Evolutionary conservation across 2,888 invertebrate genomes (phyloP), one percentile per base, ranked within the genome.

Genomic region (Dasypolia templi): DNA sequence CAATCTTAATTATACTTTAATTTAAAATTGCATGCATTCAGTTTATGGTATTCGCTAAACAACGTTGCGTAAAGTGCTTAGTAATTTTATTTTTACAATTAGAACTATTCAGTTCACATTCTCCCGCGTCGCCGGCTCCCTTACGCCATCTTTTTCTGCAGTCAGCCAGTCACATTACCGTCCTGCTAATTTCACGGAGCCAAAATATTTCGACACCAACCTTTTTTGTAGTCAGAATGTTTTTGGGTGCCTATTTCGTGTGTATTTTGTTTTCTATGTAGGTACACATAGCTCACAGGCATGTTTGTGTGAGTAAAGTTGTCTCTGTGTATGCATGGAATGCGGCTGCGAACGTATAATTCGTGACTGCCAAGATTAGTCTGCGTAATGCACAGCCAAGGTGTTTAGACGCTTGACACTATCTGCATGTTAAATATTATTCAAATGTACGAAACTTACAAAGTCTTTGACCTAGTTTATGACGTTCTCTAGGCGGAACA

Each of bases 351-450:
- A 86, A 77, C 79, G 82, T 85, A 76, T 80, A 86, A 86, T 86
- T 89, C 90, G 90, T 90, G 90, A 90, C 88, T 88, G 77, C 80
- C 80, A 80, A 87, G 88, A 89, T 90, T 88, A 90, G 85, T 84
- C 88, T 86, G 84, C 87, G 89, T 91, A 91, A 90, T 90, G 80
- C 86, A 78, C 81, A 79, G 78, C 75, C 75, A 83, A 84, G 72
- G 72, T 78, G 78, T 77, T 81, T 82, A 75, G 79, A 83, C 64
- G 62, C 63, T 72, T 81, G 72, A 84, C 75, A 84, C 81, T 82
- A 82, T 81, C 75, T 80, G 56, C 62, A 80, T 82, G 74, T 76
- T 77, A 80, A 79, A 82, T 87, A 82, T 75, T 81, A 39, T 39
- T 39, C 7, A 39, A 39, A 39, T 39, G 11, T 46, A 58, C 26